These are phyloP conservation scores for Trinectes maculatus DNA, from an alignment of 2,113 vertebrate species.

Conservation along the genomic window DNA sequence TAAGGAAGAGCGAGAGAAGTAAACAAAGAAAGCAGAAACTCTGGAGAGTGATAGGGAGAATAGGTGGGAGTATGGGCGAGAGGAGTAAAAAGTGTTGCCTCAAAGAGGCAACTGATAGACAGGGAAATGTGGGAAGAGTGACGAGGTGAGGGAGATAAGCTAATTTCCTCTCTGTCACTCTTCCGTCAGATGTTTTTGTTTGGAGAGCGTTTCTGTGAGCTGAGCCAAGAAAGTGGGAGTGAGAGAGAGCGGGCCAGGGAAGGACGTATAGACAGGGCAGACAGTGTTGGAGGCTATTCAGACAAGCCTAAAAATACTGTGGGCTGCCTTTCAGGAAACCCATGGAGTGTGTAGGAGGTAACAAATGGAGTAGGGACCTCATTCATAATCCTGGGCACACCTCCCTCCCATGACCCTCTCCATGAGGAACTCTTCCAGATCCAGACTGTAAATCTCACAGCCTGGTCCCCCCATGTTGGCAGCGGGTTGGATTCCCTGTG, in stretches of 20 bases:
- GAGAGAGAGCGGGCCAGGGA: constrained; percentile 7
- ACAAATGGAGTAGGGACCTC: constrained; percentile 24
- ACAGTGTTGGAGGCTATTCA: constrained; percentile 36
- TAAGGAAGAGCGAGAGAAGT: constrained; percentile 51
- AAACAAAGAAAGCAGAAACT: constrained; percentile 56
- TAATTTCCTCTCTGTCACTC: constrained; percentile 46
- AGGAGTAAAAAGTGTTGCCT: constrained; percentile 14
- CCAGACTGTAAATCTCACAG: constrained; percentile 19
- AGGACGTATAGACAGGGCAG: constrained; percentile 20
- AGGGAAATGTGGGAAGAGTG: constrained; percentile 29
- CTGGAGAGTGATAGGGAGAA: constrained; percentile 8
- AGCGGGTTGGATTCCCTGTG: neutral
- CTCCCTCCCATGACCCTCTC: constrained; percentile 11
- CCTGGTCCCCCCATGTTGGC: neutral
- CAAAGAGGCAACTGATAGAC: constrained; percentile 38
- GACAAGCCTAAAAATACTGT: constrained; percentile 50
- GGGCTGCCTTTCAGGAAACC: constrained; percentile 65
- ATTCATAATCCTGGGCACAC: constrained; percentile 10
- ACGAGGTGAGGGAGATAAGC: constrained; percentile 47
- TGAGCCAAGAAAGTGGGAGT: constrained; percentile 30
- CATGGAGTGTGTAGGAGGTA: constrained; percentile 55
- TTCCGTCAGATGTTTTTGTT: constrained; percentile 53
- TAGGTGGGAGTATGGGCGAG: constrained; percentile 7
- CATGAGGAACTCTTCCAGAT: constrained; percentile 16
- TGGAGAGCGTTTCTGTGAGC: constrained; percentile 24